Evolutionary conservation across 1,140 invertebrate genomes (phyloP), one percentile per base, ranked within the genome.

Genomic region (Palaemon carinicauda): DNA sequence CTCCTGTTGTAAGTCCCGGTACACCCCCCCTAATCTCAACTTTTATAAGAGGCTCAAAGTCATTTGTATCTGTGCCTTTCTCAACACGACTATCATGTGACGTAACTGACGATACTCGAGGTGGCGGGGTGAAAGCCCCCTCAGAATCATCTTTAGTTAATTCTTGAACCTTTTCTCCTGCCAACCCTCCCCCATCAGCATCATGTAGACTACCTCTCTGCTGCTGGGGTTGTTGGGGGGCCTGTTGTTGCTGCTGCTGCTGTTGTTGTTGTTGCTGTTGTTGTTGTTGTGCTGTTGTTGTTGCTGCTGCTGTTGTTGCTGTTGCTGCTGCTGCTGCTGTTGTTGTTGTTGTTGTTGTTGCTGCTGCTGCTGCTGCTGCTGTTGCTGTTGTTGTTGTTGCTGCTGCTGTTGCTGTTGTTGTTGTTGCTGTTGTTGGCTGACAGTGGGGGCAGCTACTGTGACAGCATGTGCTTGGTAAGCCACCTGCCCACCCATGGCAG

Each of bases 11-110:
- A 73, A 89, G 82, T 60, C 88, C 88, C 19, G 88, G 89, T 60
- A 89, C 77, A 41, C 87, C 87, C 74, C 89, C 89, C 78, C 87
- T 88, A 71, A 89, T 86, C 83, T 89, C 89, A 77, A 89, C 86
- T 74, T 89, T 89, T 65, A 89, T 89, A 14, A 88, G 56, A 79
- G 89, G 87, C 78, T 89, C 89, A 87, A 89, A 88, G 75, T 89
- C 89, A 52, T 81, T 89, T 54, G 89, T 89, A 69, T 89, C 89
- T 33, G 89, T 89, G 56, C 89, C 89, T 80, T 89, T 89, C 41
- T 89, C 89, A 31, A 87, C 74, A 41, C 83, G 78, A 78, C 83
- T 80, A 50, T 89, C 89, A 33, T 89, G 88, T 29, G 88, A 80
- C 19, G 88, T 85, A 33, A 89, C 89, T 52, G 87, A 88, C 19